Conservation (phyloP, 2,888 invertebrate genomes). For the Sylvicola cinctus region DNA sequence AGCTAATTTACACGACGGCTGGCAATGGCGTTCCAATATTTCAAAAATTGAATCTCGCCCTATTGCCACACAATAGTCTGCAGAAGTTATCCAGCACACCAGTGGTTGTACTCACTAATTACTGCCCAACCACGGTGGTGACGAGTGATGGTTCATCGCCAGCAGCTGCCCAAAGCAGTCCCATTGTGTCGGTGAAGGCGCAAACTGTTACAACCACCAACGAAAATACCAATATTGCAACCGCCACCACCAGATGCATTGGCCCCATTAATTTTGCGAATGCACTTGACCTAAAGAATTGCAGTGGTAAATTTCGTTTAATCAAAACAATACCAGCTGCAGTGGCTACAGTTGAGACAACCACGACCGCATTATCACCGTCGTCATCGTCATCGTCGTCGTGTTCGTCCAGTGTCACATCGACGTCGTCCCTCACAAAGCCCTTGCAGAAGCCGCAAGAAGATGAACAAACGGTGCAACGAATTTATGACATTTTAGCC, state of each 20-base stretch:
- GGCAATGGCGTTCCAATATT: neutral
- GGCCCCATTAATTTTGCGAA: too few species aligned
- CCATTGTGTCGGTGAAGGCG: too few species aligned
- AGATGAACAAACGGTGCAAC: conserved; percentile 60
- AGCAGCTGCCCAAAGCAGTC: conserved; percentile 15
- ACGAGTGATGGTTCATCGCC: conserved; percentile 32
- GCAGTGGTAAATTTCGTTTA: conserved; percentile 2
- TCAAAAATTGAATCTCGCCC: conserved; percentile 29
- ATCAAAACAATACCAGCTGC: conserved; percentile 1
- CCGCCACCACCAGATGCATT: conserved; percentile 9
- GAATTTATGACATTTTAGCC: conserved; percentile 57
- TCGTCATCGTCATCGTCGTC: too few species aligned
- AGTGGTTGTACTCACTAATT: conserved; percentile 35
- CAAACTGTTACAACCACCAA: conserved; percentile 18
- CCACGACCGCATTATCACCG: neutral
- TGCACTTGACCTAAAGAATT: neutral
- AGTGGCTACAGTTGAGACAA: neutral
- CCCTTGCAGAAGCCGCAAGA: conserved; percentile 47
- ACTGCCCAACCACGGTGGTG: conserved; percentile 30
- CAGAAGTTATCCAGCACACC: conserved; percentile 26
- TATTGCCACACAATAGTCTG: conserved; percentile 29
- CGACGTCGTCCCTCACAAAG: conserved; percentile 1
- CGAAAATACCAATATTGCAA: conserved; percentile 32
- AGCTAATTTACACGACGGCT: neutral
- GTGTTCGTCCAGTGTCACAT: neutral